A percentile compares a stretch with the other conserved stretches of the same genome.
Conservation (phyloP, 2,113 vertebrate species). For the Ranitomeya imitator region DNA sequence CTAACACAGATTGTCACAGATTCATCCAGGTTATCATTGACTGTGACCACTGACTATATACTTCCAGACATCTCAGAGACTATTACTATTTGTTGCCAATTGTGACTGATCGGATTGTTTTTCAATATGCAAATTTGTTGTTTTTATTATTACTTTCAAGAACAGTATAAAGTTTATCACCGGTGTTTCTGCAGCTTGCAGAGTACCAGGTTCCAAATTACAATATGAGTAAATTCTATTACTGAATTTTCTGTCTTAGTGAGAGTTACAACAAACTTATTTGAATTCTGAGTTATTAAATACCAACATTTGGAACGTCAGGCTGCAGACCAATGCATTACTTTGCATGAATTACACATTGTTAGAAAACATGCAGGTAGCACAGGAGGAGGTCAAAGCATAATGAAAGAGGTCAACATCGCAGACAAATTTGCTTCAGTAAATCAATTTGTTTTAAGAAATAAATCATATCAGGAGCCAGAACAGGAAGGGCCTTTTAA, state of each 20-base stretch:
- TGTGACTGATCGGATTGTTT: too few species aligned
- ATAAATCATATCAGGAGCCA: slow-evolving; percentile 23
- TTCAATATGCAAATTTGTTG: too few species aligned
- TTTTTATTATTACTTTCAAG: too few species aligned
- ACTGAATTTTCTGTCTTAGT: background rate
- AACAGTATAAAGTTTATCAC: too few species aligned
- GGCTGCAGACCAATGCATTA: background rate
- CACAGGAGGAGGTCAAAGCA: background rate
- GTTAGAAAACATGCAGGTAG: slow-evolving; percentile 25
- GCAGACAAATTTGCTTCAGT: slow-evolving; percentile 20
- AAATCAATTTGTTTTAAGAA: slow-evolving; percentile 36
- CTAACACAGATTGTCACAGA: too few species aligned
- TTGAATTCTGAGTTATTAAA: background rate
- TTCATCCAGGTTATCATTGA: too few species aligned
- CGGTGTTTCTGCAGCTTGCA: too few species aligned
- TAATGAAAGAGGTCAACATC: slow-evolving; percentile 33
- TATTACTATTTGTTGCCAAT: too few species aligned
- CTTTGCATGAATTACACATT: slow-evolving; percentile 16
- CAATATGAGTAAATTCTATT: background rate
- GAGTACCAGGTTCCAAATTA: too few species aligned
- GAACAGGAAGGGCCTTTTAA: background rate
- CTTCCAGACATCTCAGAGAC: too few species aligned
- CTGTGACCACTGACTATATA: too few species aligned
- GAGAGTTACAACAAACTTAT: too few species aligned
- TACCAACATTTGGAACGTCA: background rate